phyloP scores from a whole-genome alignment of 1,140 invertebrate species.

The Paralvinella palmiformis region DNA sequence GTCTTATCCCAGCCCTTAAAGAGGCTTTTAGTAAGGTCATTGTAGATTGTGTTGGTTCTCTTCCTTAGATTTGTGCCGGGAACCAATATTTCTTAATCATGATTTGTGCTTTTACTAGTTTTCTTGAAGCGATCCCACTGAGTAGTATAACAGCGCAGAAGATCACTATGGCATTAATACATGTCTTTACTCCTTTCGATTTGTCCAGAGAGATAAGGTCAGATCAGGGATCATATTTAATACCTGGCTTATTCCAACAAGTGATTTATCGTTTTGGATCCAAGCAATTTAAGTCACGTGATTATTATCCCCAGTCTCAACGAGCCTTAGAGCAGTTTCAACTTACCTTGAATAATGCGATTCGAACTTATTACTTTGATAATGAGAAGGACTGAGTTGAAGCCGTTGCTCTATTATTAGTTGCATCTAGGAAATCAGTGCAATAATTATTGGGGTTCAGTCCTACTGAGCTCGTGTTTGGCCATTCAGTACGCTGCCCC shows the following conservation, averaged over 20 bases:
- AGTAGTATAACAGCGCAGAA: conserved; percentile 1
- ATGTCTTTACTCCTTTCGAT: conserved; percentile 15
- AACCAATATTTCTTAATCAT: conserved; percentile 15
- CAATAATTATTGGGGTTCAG: conserved; percentile 24
- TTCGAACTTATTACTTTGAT: conserved; percentile 8
- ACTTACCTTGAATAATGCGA: conserved; percentile 6
- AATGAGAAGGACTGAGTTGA: conserved; percentile 11
- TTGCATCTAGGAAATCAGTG: too few relatives aligned
- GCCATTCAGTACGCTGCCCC: conserved; percentile 21
- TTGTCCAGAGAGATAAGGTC: conserved; percentile 13
- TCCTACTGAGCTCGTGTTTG: conserved; percentile 24
- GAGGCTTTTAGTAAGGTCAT: conserved; percentile 21
- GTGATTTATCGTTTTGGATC: conserved; percentile 17
- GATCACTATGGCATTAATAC: conserved; percentile 17
- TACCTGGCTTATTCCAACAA: conserved; percentile 19
- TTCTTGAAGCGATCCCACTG: conserved; percentile 18
- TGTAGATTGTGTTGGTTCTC: conserved; percentile 19
- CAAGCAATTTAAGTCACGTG: conserved; percentile 7
- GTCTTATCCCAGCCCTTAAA: conserved; percentile 17
- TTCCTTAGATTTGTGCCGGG: conserved; percentile 10
- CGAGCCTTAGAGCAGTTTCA: conserved; percentile 13
- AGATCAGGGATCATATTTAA: conserved; percentile 24
- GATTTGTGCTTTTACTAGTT: conserved; percentile 13
- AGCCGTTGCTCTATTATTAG: conserved; percentile 5
- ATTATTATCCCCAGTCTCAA: conserved; percentile 14